Conservation (phyloP, 2,797 vertebrate species). For the Garrulus glandarius region DNA sequence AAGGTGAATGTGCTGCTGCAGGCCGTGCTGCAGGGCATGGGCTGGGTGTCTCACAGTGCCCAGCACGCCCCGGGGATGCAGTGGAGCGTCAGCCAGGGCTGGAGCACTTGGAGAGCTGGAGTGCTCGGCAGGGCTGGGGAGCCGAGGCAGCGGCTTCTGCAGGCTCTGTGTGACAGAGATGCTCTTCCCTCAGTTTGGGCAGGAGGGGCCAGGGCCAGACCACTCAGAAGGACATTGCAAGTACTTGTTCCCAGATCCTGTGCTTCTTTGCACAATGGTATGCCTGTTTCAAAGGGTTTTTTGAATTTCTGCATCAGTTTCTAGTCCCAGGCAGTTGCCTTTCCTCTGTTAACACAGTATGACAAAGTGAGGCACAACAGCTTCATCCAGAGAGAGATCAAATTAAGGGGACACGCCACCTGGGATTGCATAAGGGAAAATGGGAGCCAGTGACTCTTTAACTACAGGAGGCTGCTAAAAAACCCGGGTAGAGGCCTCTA, state of each 20-base stretch:
- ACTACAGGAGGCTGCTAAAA: neutral
- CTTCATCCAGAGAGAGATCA: neutral
- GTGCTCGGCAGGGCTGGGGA: accelerated
- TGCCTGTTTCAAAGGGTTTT: neutral
- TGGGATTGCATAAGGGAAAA: neutral
- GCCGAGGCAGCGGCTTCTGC: neutral
- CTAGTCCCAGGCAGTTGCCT: neutral
- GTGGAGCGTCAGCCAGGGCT: neutral
- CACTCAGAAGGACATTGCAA: neutral
- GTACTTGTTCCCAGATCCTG: neutral
- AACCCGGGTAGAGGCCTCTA: neutral
- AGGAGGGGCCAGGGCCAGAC: neutral
- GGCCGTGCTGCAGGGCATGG: neutral
- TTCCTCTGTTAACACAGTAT: accelerated
- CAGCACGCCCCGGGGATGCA: accelerated
- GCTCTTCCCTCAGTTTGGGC: neutral
- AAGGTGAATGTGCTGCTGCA: neutral
- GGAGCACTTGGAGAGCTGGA: neutral
- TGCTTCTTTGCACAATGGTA: neutral
- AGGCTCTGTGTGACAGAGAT: neutral
- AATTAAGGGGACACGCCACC: neutral
- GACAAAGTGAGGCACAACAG: neutral
- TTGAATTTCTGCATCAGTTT: neutral
- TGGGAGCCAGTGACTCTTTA: neutral
- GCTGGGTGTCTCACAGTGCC: too few species aligned